Conservation (phyloP, 2,888 invertebrate genomes). For the Drosophila rellima region DNA sequence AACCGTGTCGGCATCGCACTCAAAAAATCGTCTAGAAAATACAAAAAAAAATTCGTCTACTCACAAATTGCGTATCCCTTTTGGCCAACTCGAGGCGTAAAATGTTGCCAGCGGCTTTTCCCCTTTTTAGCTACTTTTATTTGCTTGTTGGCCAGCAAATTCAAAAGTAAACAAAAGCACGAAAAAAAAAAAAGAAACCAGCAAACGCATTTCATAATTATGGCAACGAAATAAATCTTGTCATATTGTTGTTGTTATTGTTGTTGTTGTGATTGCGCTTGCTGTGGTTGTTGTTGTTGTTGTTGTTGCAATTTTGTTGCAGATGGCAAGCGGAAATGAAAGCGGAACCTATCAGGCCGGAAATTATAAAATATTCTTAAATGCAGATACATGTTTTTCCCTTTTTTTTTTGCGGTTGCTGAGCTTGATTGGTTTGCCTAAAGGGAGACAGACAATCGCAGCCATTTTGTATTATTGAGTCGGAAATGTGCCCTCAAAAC, state of each 20-base stretch:
- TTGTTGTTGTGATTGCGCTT: slow-evolving; percentile 1
- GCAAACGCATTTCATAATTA: slow-evolving; percentile 72
- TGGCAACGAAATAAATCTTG: slow-evolving; percentile 63
- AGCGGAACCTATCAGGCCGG: slow-evolving; percentile 58
- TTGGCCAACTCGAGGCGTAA: slow-evolving; percentile 28
- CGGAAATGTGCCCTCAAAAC: slow-evolving; percentile 15
- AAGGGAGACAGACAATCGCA: slow-evolving; percentile 13
- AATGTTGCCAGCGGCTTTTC: slow-evolving; percentile 40
- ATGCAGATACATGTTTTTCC: slow-evolving; percentile 48
- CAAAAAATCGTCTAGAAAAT: slow-evolving; percentile 35
- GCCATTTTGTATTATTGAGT: slow-evolving; percentile 13
- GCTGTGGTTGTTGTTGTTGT: slow-evolving; percentile 22
- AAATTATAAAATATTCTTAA: slow-evolving; percentile 72
- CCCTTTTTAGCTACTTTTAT: background rate
- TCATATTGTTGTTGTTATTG: slow-evolving; percentile 23
- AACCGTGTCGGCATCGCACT: slow-evolving; percentile 44
- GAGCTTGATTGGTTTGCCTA: slow-evolving; percentile 34
- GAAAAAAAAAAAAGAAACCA: slow-evolving; percentile 41
- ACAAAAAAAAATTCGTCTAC: slow-evolving; percentile 32
- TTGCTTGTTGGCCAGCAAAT: slow-evolving; percentile 39
- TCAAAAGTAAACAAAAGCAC: slow-evolving; percentile 71
- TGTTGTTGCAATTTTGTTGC: slow-evolving; percentile 47
- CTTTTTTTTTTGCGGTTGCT: slow-evolving; percentile 41
- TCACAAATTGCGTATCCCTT: slow-evolving; percentile 48
- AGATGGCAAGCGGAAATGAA: slow-evolving; percentile 50